Percentiles rank a stretch among this genome's conserved stretches.
These are phyloP conservation scores for Eupristina koningsbergeri DNA, from an alignment of 1,140 invertebrate species.

Conservation along the genomic window DNA sequence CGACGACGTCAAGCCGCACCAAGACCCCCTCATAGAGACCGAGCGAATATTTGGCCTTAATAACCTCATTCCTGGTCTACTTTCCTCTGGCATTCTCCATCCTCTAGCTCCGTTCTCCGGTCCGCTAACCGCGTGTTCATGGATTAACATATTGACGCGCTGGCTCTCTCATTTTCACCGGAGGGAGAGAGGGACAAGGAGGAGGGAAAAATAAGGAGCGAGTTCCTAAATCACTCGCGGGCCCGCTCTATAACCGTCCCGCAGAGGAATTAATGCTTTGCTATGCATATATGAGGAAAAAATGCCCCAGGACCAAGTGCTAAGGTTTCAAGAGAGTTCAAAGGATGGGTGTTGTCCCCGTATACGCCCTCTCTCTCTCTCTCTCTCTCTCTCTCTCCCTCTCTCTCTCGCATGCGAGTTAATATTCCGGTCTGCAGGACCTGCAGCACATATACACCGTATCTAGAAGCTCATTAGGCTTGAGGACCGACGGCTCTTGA, in stretches of 20 bases:
- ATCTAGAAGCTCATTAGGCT: conserved; percentile 27
- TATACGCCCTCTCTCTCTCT: too few relatives aligned
- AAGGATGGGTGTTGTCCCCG: not conserved
- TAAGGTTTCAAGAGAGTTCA: not conserved
- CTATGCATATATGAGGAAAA: conserved; percentile 31
- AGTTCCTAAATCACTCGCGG: conserved; percentile 71
- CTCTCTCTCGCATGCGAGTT: too few relatives aligned
- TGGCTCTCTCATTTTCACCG: conserved; percentile 38
- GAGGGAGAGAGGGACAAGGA: not conserved
- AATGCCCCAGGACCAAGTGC: conserved; percentile 4
- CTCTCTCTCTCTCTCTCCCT: too few relatives aligned
- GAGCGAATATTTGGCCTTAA: conserved; percentile 65
- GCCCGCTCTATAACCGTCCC: conserved; percentile 61
- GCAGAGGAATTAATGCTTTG: conserved; percentile 64
- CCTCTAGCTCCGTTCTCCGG: conserved; percentile 24
- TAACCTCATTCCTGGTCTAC: conserved; percentile 62
- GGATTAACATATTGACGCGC: conserved; percentile 73
- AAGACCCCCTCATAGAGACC: conserved; percentile 55
- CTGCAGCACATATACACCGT: not conserved
- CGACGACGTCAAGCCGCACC: conserved; percentile 63
- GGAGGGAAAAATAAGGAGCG: conserved; percentile 61
- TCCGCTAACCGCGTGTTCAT: conserved; percentile 59
- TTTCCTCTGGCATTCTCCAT: conserved; percentile 54
- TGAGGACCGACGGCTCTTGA: conserved; percentile 28
- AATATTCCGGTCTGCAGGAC: not conserved